Percentiles rank a stretch among this genome's conserved stretches.
phyloP scores from a whole-genome alignment of 53 echinoderm and acorn worm species.

The Henricia sp. region DNA sequence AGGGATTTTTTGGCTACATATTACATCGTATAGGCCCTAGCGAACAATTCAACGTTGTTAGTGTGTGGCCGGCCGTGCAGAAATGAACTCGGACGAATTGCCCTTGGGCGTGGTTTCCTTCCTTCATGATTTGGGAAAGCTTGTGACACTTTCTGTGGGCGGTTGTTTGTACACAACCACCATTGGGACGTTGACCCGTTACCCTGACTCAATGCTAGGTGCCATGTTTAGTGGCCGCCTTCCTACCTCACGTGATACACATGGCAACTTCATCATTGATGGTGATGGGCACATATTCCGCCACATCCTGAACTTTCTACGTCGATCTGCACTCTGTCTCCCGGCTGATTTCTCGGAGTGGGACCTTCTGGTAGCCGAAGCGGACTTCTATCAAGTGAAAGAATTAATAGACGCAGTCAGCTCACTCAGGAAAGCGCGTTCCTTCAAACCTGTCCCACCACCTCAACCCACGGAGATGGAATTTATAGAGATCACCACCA shows the following conservation, averaged over 20 bases:
- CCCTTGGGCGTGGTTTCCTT: no score
- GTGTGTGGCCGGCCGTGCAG: no score
- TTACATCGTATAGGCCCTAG: no score
- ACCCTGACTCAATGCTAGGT: constrained; percentile 59
- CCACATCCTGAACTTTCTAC: constrained; percentile 61
- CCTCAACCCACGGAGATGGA: not conserved
- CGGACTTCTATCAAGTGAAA: constrained; percentile 55
- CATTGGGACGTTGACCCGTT: constrained; percentile 30
- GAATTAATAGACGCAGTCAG: constrained; percentile 28
- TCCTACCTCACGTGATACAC: constrained; percentile 13
- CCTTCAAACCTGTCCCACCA: constrained; percentile 16
- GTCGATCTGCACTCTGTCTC: constrained; percentile 22
- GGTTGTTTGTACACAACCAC: constrained; percentile 29
- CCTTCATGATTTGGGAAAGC: not conserved
- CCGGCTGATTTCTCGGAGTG: constrained; percentile 54
- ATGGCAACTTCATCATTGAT: constrained; percentile 59
- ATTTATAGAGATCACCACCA: constrained; percentile 1
- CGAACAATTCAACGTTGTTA: no score
- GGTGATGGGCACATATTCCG: constrained; percentile 55
- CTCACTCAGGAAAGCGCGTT: constrained; percentile 26
- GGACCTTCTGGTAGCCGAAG: constrained; percentile 51
- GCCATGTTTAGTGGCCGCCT: constrained; percentile 54
- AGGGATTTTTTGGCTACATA: no score
- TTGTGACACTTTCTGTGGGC: constrained; percentile 7
- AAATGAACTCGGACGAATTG: no score